Evolutionary conservation across 2,113 vertebrate species (phyloP), one percentile per base, ranked within the genome.

Genomic region (Thalassarche chlororhynchos): DNA sequence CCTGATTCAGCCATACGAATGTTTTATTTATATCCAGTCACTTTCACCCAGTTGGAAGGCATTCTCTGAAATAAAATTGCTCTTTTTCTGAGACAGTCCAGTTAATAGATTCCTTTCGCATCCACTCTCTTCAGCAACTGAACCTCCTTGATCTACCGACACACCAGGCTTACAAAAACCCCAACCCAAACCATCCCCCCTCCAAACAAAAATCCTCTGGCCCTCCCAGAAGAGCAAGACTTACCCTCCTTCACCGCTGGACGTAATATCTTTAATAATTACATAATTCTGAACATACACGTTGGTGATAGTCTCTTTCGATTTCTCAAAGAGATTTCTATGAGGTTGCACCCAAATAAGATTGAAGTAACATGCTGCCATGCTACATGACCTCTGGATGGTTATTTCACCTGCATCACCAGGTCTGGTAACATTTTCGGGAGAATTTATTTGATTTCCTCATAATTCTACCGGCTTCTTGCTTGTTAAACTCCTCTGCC

Each of bases 201-300:
- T 12, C 21, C 51, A 11, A 36, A 77, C 19, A 28, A 7, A 77
- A 47, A 20, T 8, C 60, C 60, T 52, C 17, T 9, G 24, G 17
- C n/a, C 15, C 26, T 20, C n/a, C 42, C 31, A 76, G 62, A 28
- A 54, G 49, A 36, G 5, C 24, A 49, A 4, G 55, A 15, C 7
- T 10, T 1, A 4, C 1, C 66, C 6, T 68, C 55, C 60, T 42
- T 51, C 15, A 1, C 20, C 57, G 32, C 34, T 44, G 60, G 42
- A 18, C 9, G 26, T 8, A 16, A 0, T 4, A 8, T 1, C 55
- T n/a, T 29, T 17, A 24, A 4, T 34, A 49, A 36, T 5, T 3
- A 18, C 13, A 3, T 1, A 21, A 3, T 5, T 8, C 10, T 25
- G 46, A 29, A 28, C 20, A 7, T 0, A 5, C 4, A 12, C 0